phyloP scores from a whole-genome alignment of 2,888 invertebrate species.

The Mayetiola destructor region DNA sequence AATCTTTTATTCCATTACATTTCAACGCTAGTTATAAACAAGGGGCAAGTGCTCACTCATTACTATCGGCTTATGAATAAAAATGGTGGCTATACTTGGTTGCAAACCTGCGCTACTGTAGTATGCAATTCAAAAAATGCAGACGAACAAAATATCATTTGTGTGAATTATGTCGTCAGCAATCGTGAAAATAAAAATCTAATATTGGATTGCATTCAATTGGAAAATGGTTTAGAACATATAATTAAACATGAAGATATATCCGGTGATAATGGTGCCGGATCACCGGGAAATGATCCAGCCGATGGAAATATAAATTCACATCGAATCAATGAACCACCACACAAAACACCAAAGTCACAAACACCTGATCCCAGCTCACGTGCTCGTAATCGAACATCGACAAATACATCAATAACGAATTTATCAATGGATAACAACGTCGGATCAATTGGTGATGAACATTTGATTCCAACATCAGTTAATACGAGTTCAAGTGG shows the following conservation, averaged over 20 bases:
- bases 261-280: slow-evolving; percentile 70
- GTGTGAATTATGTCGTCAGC: slow-evolving; percentile 88
- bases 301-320: slow-evolving; percentile 37
- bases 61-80: slow-evolving; percentile 95
- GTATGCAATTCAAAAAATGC: slow-evolving; percentile 91
- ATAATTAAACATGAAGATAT: slow-evolving; percentile 74
- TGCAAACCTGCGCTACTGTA: slow-evolving; percentile 93
- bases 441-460: slow-evolving; percentile 3
- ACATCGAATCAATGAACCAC: slow-evolving; percentile 34
- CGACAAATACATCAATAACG: slow-evolving; percentile 8
- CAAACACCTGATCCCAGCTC: slow-evolving; percentile 25
- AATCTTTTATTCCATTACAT: not conserved
- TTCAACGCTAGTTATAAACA: slow-evolving; percentile 67
- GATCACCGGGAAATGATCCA: slow-evolving; percentile 72
- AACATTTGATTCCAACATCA: slow-evolving; percentile 15
- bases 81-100: slow-evolving; percentile 89
- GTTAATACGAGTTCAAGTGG: slow-evolving; percentile 21
- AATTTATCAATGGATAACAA: slow-evolving; percentile 17
- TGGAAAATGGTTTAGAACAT: slow-evolving; percentile 59
- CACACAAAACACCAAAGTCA: slow-evolving; percentile 35
- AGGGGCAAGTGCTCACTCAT: slow-evolving; percentile 91
- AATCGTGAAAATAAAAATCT: slow-evolving; percentile 65
- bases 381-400: slow-evolving; percentile 24
- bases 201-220: slow-evolving; percentile 86
- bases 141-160: slow-evolving; percentile 93